Evolutionary conservation across 2,113 vertebrate genomes (phyloP).

Genomic region (Heterocephalus glaber): DNA sequence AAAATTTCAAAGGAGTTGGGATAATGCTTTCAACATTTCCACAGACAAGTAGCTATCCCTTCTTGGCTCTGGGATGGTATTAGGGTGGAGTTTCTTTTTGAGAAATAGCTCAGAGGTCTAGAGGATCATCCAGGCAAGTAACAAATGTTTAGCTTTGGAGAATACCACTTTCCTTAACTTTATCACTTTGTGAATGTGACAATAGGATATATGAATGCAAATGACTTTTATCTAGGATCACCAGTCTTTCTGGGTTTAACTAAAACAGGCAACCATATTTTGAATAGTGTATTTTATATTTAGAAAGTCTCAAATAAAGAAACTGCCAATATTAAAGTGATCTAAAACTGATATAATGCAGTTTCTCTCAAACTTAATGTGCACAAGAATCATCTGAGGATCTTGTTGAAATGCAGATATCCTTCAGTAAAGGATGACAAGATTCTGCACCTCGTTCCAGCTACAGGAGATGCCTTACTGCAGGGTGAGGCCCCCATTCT

Average conservation of each 20-base stretch:
- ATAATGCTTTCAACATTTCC: not conserved
- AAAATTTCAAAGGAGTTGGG: not conserved
- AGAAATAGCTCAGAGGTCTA: not conserved
- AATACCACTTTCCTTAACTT: not conserved
- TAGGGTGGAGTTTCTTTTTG: not conserved
- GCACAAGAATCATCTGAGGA: not conserved
- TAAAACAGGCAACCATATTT: not conserved
- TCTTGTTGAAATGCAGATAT: not conserved
- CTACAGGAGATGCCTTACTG: not conserved
- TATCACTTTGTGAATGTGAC: not conserved
- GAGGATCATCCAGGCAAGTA: not conserved
- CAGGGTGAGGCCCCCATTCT: not conserved
- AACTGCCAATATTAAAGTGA: too few relatives aligned
- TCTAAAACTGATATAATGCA: not conserved
- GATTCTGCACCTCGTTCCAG: not conserved
- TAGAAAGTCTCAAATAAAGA: not conserved
- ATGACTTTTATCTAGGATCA: not conserved
- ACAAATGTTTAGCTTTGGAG: not conserved
- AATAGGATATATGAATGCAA: not conserved
- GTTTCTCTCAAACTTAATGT: not conserved
- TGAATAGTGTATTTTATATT: not conserved
- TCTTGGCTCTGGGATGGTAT: not conserved
- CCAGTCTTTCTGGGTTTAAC: not conserved
- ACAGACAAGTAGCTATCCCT: not conserved
- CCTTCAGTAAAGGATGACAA: rapidly evolving